phyloP scores from a whole-genome alignment of 2,888 invertebrate species.

The Xylocampa areola region DNA sequence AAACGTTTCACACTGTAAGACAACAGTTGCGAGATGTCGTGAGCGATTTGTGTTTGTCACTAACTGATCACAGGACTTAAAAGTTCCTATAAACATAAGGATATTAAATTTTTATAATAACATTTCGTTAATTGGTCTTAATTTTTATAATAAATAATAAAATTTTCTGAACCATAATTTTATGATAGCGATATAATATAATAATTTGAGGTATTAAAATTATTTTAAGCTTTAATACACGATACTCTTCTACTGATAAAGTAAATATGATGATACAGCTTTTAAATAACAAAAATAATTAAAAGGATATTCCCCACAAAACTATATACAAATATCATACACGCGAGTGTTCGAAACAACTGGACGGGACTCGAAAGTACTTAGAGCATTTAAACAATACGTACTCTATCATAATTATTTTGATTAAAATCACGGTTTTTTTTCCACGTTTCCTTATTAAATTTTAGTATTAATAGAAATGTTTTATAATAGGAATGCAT shows the following conservation, averaged over 20 bases:
- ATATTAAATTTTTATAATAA: conserved; percentile 42
- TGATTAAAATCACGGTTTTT: no score
- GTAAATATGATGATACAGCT: conserved; percentile 28
- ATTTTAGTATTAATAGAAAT: no score
- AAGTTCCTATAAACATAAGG: conserved; percentile 32
- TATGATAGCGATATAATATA: conserved; percentile 31
- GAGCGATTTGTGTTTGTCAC: neutral
- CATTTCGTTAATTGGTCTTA: conserved; percentile 40
- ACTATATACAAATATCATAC: conserved; percentile 44
- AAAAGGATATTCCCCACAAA: conserved; percentile 30
- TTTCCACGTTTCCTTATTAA: no score
- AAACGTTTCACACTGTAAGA: neutral
- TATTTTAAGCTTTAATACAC: conserved; percentile 25
- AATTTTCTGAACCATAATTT: conserved; percentile 39
- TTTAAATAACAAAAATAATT: conserved; percentile 19
- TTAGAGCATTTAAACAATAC: conserved; percentile 49
- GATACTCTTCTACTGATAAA: conserved; percentile 11
- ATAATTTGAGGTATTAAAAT: conserved; percentile 35
- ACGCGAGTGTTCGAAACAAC: conserved; percentile 39
- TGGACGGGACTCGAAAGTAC: conserved; percentile 55
- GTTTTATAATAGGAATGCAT: neutral
- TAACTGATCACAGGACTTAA: conserved; percentile 2
- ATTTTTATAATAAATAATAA: conserved; percentile 45
- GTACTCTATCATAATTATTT: no score
- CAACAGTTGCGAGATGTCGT: neutral